Percentiles rank a stretch among this genome's conserved stretches.
Evolutionary conservation across 2,113 vertebrate species (phyloP).

Genomic region (Osmerus eperlanus): DNA sequence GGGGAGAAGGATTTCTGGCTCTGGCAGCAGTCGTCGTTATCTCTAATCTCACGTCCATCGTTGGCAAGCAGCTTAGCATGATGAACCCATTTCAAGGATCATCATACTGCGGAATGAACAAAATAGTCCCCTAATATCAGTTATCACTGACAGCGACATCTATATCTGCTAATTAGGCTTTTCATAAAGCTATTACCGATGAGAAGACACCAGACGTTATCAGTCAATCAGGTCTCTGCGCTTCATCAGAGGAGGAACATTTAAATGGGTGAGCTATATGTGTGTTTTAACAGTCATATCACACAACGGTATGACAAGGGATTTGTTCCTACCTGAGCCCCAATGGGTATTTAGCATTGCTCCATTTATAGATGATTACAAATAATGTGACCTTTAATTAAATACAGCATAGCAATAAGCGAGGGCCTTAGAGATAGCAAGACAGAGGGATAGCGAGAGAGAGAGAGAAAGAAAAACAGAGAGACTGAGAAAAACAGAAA

Average conservation of each 20-base stretch:
- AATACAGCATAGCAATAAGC: constrained; percentile 54
- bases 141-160: constrained; percentile 65
- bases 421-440: background rate
- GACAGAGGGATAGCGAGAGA: background rate
- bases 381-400: constrained; percentile 62
- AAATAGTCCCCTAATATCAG: constrained; percentile 65
- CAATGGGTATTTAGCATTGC: constrained; percentile 36
- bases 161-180: constrained; percentile 69
- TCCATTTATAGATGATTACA: constrained; percentile 51
- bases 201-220: constrained; percentile 52
- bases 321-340: background rate
- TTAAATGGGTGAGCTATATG: background rate
- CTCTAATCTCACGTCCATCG: constrained; percentile 38
- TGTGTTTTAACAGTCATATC: background rate
- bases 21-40: background rate
- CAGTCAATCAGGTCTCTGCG: constrained; percentile 29
- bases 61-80: constrained; percentile 39
- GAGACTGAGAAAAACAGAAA: background rate
- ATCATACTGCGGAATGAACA: constrained; percentile 48
- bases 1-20: background rate
- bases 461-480: background rate
- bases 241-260: background rate
- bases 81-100: constrained; percentile 56
- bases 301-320: background rate
- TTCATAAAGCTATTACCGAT: constrained; percentile 51